Conservation (phyloP, 2,113 vertebrate species). For the Elgaria multicarinata region DNA sequence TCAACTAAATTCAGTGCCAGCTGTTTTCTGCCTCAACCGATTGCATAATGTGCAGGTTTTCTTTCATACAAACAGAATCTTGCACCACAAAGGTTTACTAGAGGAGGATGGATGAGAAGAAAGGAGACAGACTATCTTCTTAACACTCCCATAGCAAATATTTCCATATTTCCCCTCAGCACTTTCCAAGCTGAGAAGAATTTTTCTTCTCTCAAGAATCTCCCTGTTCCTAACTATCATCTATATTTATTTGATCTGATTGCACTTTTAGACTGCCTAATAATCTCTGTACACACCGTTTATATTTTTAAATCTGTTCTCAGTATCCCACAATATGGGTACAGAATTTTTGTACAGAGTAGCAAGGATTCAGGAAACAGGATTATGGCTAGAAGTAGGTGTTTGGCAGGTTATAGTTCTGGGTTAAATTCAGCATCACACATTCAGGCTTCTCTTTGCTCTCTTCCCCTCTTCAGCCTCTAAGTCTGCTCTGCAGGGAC, state of each 20-base stretch:
- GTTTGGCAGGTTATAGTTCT: neutral
- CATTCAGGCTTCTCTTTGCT: no score
- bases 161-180: neutral
- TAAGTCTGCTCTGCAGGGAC: no score
- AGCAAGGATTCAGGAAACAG: neutral
- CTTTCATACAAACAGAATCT: neutral
- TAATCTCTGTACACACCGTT: neutral
- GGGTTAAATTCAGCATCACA: no score
- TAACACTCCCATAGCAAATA: neutral
- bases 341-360: neutral
- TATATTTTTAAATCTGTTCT: neutral
- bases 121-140: neutral
- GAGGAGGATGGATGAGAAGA: neutral
- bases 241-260: no score
- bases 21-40: neutral
- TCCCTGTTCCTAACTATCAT: neutral
- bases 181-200: neutral
- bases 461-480: no score
- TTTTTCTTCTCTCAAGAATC: neutral
- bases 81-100: neutral
- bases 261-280: no score
- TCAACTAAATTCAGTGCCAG: neutral
- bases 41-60: neutral
- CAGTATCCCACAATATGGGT: neutral
- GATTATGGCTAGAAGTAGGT: neutral